Base-by-base conservation (phyloP, 1,140 invertebrate genomes). In the Reticulitermes speratus region DNA sequence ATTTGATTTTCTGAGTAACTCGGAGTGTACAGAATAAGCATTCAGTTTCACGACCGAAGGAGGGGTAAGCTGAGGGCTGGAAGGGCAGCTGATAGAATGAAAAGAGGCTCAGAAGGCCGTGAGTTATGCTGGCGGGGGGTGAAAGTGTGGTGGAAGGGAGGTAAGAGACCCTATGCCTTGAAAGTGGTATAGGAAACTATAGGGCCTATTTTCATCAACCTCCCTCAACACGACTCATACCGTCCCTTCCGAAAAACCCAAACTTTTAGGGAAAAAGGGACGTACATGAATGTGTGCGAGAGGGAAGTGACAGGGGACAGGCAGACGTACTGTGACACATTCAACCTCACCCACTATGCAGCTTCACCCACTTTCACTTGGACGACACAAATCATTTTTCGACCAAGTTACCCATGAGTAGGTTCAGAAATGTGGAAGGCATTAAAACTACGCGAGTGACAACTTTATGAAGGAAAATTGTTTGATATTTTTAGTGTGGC, bases 211-310 rank as follows among this genome's bases (percentile, higher is more conserved):
- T 75, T 75, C 65, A 75, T 30, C 65, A 9, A 75, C n/a, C 65
- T 75, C 65, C 65, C 65, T 30, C 65, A 75, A 75, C n/a, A n/a
- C 25, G 9, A 25, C 65, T 30, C 16, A 12, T 65, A n/a, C 65
- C 25, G 9, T 30, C 65, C 65, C 65, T 75, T 75, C 65, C 65
- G 65, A 75, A 75, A 75, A 75, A 75, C 65, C 65, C 25, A 75
- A 75, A 75, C 65, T 75, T 75, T 75, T 75, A 75, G 65, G 65
- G 65, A 75, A 75, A 75, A 75, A 75, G 65, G 65, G n/a, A 75
- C 7, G 25, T 75, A 30, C 65, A 75, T 75, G 25, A 75, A 75
- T 30, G 65, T 75, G n/a, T 11, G 14, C n/a, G 25, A 75, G 65
- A 75, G 65, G 65, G 65, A 75, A 9, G 65, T 75, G 65, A 75